These are phyloP conservation scores for Tragopan temminckii DNA, from an alignment of 2,797 vertebrate species.

Conservation along the genomic window DNA sequence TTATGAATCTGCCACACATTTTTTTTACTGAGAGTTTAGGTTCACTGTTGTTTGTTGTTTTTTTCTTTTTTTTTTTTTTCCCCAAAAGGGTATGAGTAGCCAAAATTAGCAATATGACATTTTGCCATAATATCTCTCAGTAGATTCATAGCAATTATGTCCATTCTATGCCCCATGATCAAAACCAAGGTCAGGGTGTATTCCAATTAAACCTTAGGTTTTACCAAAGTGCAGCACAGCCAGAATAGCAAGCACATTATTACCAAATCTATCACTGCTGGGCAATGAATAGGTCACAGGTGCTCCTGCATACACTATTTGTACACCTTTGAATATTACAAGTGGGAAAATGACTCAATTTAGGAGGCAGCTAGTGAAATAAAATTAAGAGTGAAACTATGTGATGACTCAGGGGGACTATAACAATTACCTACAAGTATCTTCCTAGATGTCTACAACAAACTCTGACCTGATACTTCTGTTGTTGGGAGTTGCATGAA, in stretches of 20 bases:
- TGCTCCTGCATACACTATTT: conserved; percentile 41
- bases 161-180: conserved; percentile 64
- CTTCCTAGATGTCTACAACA: conserved; percentile 4
- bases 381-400: conserved; percentile 44
- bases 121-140: conserved; percentile 66
- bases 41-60: neutral
- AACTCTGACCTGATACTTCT: neutral
- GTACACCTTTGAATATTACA: conserved; percentile 76
- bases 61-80: neutral
- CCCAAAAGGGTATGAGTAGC: conserved; percentile 11
- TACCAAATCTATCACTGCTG: conserved; percentile 77
- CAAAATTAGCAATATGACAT: conserved; percentile 73
- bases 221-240: conserved; percentile 73
- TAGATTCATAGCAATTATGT: conserved; percentile 69
- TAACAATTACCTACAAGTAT: conserved; percentile 16
- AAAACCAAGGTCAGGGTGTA: conserved; percentile 80
- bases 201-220: conserved; percentile 81
- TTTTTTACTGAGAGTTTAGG: conserved; percentile 31
- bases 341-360: conserved; percentile 70
- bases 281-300: conserved; percentile 77
- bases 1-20: conserved; percentile 11
- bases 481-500: neutral
- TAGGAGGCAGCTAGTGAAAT: conserved; percentile 34
- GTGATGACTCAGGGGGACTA: neutral
- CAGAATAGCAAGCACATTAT: conserved; percentile 77